These are phyloP conservation scores for Casuarius casuarius DNA, from an alignment of 2,113 vertebrate genomes.

Conservation along the genomic window DNA sequence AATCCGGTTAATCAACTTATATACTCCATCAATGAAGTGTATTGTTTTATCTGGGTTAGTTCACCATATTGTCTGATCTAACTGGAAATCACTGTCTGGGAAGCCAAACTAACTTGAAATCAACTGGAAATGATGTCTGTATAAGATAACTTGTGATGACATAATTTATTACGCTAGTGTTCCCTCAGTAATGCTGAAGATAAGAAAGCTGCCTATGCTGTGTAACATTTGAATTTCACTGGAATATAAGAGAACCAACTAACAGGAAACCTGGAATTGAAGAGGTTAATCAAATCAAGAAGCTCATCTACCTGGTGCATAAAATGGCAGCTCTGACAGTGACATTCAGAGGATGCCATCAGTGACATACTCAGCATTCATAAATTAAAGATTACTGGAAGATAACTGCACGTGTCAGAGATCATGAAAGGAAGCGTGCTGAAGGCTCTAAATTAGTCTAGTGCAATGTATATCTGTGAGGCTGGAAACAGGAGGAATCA, in stretches of 20 bases:
- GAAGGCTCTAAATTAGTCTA: neutral
- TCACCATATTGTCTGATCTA: constrained; percentile 6
- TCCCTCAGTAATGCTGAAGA: neutral
- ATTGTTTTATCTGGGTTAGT: neutral
- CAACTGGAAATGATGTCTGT: neutral
- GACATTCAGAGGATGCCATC: neutral
- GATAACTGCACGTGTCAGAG: neutral
- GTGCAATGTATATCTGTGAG: neutral
- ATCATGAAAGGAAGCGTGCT: neutral
- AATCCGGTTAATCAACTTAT: neutral
- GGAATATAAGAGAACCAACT: neutral
- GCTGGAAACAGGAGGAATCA: neutral
- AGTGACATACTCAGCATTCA: neutral
- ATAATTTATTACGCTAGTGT: neutral
- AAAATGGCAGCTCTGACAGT: neutral
- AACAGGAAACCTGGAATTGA: neutral
- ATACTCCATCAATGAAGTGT: neutral
- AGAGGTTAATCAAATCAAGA: constrained; percentile 14
- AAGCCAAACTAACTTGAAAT: neutral
- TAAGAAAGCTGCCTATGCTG: neutral
- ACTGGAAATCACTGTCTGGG: neutral
- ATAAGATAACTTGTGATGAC: neutral
- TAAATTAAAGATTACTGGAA: constrained; percentile 35
- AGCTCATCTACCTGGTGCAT: neutral
- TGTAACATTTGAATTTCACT: neutral